Evolutionary conservation across 2,888 invertebrate species (phyloP).

Genomic region (Philopedon plagiatum): DNA sequence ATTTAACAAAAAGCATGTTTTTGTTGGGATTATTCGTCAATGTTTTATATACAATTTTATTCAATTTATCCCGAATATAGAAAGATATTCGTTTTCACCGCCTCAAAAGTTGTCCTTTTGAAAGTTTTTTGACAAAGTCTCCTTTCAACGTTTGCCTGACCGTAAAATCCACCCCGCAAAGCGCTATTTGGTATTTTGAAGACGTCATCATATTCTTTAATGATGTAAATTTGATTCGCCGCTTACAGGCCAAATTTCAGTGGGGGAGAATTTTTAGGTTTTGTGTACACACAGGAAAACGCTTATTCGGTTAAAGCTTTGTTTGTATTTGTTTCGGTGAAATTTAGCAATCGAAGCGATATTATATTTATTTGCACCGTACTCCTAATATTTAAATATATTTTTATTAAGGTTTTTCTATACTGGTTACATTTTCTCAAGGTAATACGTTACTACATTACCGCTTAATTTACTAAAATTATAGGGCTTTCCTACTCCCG

Average conservation of each 20-base stretch:
- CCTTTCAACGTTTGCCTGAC: slow-evolving; percentile 42
- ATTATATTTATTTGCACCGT: no score
- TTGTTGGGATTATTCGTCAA: no score
- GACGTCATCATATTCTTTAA: slow-evolving; percentile 51
- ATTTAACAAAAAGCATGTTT: no score
- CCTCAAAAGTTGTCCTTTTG: slow-evolving; percentile 28
- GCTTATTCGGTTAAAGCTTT: slow-evolving; percentile 35
- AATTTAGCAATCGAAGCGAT: slow-evolving; percentile 3
- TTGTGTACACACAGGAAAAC: slow-evolving; percentile 29
- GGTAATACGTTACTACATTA: no score
- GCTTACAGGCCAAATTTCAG: slow-evolving; percentile 27
- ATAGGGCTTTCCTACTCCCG: no score
- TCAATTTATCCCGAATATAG: no score
- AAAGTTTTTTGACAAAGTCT: slow-evolving; percentile 21
- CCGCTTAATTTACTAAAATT: no score
- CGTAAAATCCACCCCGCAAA: slow-evolving; percentile 41
- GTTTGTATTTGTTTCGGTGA: slow-evolving; percentile 30
- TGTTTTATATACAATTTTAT: no score
- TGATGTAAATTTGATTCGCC: slow-evolving; percentile 49
- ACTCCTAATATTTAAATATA: no score
- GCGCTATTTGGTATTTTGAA: slow-evolving; percentile 32
- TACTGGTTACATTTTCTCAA: no score
- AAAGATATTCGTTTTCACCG: not conserved
- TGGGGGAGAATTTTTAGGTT: slow-evolving; percentile 39
- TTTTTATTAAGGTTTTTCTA: no score